Conservation (phyloP, 2,797 vertebrate species). For the Varecia variegata region DNA sequence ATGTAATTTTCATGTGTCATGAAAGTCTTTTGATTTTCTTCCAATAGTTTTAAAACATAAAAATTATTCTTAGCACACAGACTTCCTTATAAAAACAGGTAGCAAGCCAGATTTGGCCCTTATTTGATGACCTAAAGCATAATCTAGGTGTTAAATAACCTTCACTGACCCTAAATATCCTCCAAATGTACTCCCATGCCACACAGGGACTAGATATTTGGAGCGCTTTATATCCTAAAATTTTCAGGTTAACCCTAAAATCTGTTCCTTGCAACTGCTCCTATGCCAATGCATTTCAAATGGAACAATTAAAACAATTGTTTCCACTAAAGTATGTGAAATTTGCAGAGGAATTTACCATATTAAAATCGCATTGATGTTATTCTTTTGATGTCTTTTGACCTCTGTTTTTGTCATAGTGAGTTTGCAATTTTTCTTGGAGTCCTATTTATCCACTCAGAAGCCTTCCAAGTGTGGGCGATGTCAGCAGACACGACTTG, state of each 20-base stretch:
- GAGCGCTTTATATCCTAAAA: not conserved
- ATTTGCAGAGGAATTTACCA: not conserved
- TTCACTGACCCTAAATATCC: not conserved
- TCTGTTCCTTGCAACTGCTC: not conserved
- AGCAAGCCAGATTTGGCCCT: not conserved
- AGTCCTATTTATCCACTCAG: not conserved
- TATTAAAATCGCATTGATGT: not conserved
- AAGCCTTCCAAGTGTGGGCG: not conserved
- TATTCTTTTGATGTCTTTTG: not conserved
- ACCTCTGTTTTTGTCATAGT: not conserved
- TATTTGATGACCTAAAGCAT: not conserved
- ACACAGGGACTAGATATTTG: not conserved
- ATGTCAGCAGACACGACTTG: not conserved
- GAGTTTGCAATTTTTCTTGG: not conserved
- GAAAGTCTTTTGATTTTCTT: not conserved
- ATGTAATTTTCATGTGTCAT: not conserved
- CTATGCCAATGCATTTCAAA: conserved; percentile 4
- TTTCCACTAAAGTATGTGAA: not conserved
- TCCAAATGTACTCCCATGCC: not conserved
- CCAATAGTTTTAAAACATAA: not conserved
- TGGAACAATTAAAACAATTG: not conserved
- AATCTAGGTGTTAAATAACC: not conserved
- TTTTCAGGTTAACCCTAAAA: not conserved
- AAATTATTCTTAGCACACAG: not conserved
- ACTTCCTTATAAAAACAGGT: not conserved